Evolutionary conservation across 2,113 vertebrate species (phyloP).

Genomic region (Hyaena hyaena): DNA sequence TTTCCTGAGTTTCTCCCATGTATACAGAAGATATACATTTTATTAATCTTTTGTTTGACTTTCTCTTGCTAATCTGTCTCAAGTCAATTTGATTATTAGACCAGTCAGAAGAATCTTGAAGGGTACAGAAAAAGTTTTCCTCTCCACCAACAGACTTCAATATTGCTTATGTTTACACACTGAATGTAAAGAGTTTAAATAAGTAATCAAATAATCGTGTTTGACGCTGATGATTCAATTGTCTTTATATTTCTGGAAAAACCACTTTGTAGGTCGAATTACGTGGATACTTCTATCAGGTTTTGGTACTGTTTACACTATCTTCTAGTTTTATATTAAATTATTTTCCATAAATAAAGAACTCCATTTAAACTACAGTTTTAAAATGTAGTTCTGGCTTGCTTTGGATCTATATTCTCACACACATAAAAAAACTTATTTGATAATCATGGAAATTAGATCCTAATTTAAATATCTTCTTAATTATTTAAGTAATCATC

Average conservation of each 20-base stretch:
- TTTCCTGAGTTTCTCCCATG: too few species aligned
- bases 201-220: background rate
- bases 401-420: background rate
- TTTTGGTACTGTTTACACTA: background rate
- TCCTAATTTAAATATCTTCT: background rate
- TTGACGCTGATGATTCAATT: background rate
- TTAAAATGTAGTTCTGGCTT: background rate
- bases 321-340: background rate
- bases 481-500: slow-evolving; percentile 14
- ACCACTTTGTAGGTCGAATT: background rate
- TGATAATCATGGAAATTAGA: background rate
- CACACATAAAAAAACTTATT: background rate
- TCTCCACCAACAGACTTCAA: background rate
- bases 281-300: background rate
- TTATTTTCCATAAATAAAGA: background rate
- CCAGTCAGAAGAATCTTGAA: too few species aligned
- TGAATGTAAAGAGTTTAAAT: background rate
- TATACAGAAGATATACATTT: too few species aligned
- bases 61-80: too few species aligned
- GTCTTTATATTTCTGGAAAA: background rate
- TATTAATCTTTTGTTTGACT: too few species aligned
- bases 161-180: background rate
- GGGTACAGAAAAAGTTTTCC: too few species aligned
- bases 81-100: too few species aligned
- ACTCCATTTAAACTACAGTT: background rate